These are phyloP conservation scores for Ceratitis capitata DNA, from an alignment of 1,140 invertebrate genomes.

Conservation along the genomic window DNA sequence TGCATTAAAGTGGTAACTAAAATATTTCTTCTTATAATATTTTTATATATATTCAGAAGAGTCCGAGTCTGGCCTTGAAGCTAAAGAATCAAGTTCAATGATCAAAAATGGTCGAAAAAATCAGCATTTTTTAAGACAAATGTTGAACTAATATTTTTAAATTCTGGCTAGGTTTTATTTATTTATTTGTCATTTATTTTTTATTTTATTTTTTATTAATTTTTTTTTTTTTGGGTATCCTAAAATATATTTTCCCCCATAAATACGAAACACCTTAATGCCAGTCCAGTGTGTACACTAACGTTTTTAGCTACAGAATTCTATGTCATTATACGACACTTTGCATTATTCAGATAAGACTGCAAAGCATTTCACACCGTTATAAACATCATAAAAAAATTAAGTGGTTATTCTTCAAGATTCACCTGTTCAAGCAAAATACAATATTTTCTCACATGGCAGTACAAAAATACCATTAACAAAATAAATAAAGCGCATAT, in stretches of 20 bases:
- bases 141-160: too few relatives aligned
- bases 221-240: not conserved
- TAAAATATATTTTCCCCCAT: not conserved
- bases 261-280: not conserved
- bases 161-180: too few relatives aligned
- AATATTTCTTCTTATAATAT: too few relatives aligned
- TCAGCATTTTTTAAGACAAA: too few relatives aligned
- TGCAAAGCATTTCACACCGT: not conserved
- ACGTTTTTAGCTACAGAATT: not conserved
- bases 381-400: not conserved
- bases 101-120: too few relatives aligned
- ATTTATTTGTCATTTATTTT: too few relatives aligned
- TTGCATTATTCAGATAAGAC: not conserved
- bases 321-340: not conserved
- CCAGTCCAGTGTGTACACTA: not conserved
- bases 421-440: slow-evolving; percentile 26
- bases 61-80: too few relatives aligned
- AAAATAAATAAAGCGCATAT: not conserved
- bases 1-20: too few relatives aligned
- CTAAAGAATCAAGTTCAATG: too few relatives aligned
- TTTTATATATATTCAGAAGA: too few relatives aligned
- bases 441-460: not conserved
- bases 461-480: not conserved
- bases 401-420: not conserved
- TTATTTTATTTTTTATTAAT: too few relatives aligned